These are phyloP conservation scores for Archivesica marissinica DNA, from an alignment of 1,140 invertebrate genomes.

Conservation along the genomic window DNA sequence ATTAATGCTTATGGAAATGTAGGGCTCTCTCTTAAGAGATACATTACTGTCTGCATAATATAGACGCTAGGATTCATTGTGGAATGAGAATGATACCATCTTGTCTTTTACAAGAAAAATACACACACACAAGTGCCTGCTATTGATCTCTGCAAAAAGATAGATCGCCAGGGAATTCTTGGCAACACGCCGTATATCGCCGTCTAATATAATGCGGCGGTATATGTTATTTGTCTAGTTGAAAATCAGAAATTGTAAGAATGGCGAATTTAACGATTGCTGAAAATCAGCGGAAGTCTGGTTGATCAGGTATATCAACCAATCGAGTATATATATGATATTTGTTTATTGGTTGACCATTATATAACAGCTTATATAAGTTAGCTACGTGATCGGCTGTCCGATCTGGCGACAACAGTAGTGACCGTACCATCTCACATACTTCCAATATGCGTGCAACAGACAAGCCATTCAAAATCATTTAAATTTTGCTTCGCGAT, in stretches of 20 bases:
- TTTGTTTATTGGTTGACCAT: too few relatives aligned
- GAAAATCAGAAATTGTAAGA: background rate
- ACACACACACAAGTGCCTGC: background rate
- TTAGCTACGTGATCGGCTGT: too few relatives aligned
- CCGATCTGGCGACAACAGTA: too few relatives aligned
- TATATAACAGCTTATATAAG: too few relatives aligned
- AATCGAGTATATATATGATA: background rate
- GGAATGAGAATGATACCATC: constrained; percentile 1
- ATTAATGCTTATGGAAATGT: background rate
- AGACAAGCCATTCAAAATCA: too few relatives aligned
- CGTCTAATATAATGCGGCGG: background rate
- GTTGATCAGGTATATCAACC: background rate
- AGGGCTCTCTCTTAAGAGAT: background rate
- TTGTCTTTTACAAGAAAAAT: background rate
- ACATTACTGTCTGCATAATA: background rate
- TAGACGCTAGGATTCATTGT: constrained; percentile 1
- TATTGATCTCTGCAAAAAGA: too few relatives aligned
- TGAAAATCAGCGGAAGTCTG: background rate
- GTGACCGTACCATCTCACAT: too few relatives aligned
- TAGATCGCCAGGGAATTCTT: too few relatives aligned
- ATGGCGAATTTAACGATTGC: background rate
- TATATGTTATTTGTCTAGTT: background rate
- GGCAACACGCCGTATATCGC: background rate
- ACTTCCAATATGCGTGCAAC: too few relatives aligned
- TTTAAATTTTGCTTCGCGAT: too few relatives aligned